Conservation (phyloP, 2,797 vertebrate genomes). For the Knipowitschia caucasica region DNA sequence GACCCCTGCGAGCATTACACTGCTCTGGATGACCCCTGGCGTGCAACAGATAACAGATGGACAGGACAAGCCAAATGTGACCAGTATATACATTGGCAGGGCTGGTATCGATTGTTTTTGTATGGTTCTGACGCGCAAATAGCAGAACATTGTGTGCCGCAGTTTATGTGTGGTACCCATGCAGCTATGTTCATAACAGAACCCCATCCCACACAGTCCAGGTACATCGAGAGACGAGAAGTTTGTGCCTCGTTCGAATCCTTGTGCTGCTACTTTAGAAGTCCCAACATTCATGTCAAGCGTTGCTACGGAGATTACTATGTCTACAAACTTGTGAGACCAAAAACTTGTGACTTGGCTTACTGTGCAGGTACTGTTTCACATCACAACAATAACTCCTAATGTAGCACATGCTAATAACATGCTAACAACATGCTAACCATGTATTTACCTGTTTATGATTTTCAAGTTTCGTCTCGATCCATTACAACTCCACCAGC, state of each 20-base stretch:
- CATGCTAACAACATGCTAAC: too few species aligned
- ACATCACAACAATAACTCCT: not conserved
- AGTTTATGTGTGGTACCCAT: slow-evolving; percentile 45
- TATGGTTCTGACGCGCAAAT: slow-evolving; percentile 33
- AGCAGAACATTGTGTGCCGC: slow-evolving; percentile 45
- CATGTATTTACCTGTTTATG: not conserved
- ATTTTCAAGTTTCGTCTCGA: not conserved
- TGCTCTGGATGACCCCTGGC: too few species aligned
- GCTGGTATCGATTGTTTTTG: slow-evolving; percentile 56
- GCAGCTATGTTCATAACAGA: slow-evolving; percentile 46
- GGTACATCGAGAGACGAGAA: slow-evolving; percentile 30
- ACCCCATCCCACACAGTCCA: slow-evolving; percentile 36
- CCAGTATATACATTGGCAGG: not conserved
- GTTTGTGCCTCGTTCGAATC: slow-evolving; percentile 12
- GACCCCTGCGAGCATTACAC: slow-evolving; percentile 60
- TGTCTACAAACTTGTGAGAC: slow-evolving; percentile 55
- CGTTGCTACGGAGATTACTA: slow-evolving; percentile 52
- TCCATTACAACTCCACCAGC: not conserved
- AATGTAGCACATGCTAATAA: not conserved
- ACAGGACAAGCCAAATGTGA: slow-evolving; percentile 26
- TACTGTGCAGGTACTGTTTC: slow-evolving; percentile 59
- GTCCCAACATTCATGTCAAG: slow-evolving; percentile 52
- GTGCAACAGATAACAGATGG: slow-evolving; percentile 21
- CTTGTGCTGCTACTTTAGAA: not conserved
- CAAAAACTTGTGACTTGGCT: not conserved